Conservation (phyloP, 2,797 vertebrate genomes). For the Pseudotriccus pelzelni region DNA sequence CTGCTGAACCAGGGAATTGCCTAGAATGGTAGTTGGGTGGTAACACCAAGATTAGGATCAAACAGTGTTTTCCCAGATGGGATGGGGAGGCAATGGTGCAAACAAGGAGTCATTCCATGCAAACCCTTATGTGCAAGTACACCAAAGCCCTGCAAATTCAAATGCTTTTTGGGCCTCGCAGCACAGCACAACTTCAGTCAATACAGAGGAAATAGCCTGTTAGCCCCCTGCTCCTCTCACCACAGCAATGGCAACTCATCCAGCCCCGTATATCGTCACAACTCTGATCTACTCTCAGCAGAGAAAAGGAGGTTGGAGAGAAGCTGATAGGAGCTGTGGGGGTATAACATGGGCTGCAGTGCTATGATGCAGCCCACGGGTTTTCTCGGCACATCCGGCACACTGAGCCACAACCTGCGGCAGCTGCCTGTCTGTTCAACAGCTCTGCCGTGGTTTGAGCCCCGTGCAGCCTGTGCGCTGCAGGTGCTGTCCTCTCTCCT, state of each 20-base stretch:
- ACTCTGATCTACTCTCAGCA: neutral
- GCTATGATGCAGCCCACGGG: rapidly evolving
- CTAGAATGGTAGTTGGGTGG: neutral
- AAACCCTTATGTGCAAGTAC: neutral
- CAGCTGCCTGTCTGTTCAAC: neutral
- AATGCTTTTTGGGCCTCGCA: neutral
- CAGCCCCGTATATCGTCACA: neutral
- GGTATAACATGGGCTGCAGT: rapidly evolving
- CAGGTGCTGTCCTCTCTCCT: neutral
- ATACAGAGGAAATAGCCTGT: rapidly evolving
- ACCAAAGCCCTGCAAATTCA: neutral
- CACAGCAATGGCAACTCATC: rapidly evolving
- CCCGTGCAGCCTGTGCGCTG: rapidly evolving
- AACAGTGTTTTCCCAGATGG: neutral
- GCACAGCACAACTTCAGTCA: rapidly evolving
- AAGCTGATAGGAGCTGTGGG: neutral
- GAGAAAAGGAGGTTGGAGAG: neutral
- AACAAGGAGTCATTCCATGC: neutral
- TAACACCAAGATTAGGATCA: neutral
- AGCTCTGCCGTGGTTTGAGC: neutral
- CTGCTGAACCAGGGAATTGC: neutral
- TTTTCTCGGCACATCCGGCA: neutral
- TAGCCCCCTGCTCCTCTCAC: neutral
- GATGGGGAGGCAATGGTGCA: neutral
- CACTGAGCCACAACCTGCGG: neutral